Conservation (phyloP, 2,113 vertebrate species). For the Catharus fuscescens region DNA sequence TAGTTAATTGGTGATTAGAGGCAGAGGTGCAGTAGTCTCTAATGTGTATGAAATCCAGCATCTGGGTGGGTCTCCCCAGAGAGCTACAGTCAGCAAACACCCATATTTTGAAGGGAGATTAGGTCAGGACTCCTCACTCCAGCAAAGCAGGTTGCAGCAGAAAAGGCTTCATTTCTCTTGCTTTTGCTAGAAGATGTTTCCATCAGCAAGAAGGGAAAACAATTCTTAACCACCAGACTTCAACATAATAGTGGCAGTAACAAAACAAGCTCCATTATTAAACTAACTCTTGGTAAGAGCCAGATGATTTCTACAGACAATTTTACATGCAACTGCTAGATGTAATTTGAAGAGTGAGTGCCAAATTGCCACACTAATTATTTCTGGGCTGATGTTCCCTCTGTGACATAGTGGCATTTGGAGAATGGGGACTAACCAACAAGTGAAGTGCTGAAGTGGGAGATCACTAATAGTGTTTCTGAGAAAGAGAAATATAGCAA, state of each 20-base stretch:
- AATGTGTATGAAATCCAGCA: background rate
- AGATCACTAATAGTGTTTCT: slow-evolving; percentile 56
- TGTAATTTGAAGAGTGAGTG: slow-evolving; percentile 45
- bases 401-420: slow-evolving; percentile 63
- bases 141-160: background rate
- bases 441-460: slow-evolving; percentile 61
- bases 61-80: background rate
- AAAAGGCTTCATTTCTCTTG: background rate
- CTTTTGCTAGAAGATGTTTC: background rate
- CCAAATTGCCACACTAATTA: slow-evolving; percentile 63
- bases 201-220: background rate
- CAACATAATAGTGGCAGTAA: background rate
- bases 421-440: slow-evolving; percentile 53
- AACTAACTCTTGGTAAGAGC: slow-evolving; percentile 47
- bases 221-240: slow-evolving; percentile 8
- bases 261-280: slow-evolving; percentile 43
- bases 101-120: background rate
- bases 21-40: background rate
- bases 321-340: slow-evolving; percentile 49
- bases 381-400: slow-evolving; percentile 63
- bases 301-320: slow-evolving; percentile 45
- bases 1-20: background rate
- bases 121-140: background rate
- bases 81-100: accelerated
- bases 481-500: slow-evolving; percentile 31